Evolutionary conservation across 2,888 invertebrate genomes (phyloP).

Genomic region (Philereme vetulata): DNA sequence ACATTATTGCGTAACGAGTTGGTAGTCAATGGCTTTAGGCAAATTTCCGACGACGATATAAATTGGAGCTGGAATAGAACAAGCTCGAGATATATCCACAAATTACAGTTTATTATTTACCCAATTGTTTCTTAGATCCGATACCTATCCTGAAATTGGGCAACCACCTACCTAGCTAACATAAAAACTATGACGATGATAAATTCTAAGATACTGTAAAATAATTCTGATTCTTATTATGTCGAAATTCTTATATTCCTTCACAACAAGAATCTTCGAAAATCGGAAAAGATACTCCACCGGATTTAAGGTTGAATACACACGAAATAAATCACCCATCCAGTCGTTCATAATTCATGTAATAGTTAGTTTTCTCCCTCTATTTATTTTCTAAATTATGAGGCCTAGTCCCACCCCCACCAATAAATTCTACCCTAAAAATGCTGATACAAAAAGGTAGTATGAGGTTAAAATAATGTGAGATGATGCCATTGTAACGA

Average conservation of each 20-base stretch:
- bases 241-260: neutral
- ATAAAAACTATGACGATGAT: too few relatives aligned
- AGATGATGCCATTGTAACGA: constrained; percentile 13
- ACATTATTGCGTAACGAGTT: too few relatives aligned
- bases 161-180: too few relatives aligned
- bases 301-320: constrained; percentile 33
- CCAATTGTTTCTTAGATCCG: too few relatives aligned
- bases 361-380: constrained; percentile 37
- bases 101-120: too few relatives aligned
- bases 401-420: constrained; percentile 33
- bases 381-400: constrained; percentile 43
- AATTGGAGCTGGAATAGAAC: too few relatives aligned
- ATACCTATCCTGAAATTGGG: too few relatives aligned
- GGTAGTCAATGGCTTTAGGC: too few relatives aligned
- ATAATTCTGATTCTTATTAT: too few relatives aligned
- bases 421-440: constrained; percentile 37
- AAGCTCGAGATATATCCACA: too few relatives aligned
- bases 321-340: constrained; percentile 35
- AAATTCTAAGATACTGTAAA: too few relatives aligned
- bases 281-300: constrained; percentile 17
- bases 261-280: constrained; percentile 4
- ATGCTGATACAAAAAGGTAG: constrained; percentile 33
- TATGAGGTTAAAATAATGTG: constrained; percentile 13
- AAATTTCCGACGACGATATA: too few relatives aligned
- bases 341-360: constrained; percentile 35